Base-by-base conservation (phyloP, 2,797 vertebrate genomes). In the Strix occidentalis region DNA sequence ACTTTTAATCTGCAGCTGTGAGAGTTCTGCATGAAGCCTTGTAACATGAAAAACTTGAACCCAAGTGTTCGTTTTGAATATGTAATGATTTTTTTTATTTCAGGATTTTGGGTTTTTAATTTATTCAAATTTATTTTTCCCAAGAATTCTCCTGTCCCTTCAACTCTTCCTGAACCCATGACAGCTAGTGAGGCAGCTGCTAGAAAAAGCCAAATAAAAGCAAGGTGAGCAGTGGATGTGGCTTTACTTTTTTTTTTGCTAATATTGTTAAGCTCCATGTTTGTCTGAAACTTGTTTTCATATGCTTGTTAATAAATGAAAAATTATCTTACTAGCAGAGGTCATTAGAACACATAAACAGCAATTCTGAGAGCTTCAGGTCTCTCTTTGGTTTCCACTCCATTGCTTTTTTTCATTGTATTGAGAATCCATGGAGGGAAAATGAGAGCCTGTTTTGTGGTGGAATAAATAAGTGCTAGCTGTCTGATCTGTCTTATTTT, bases 191-290 rank as follows among this genome's bases (percentile, higher is more conserved):
- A 99, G 96, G 99, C 99, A 46, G 99, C 99, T 98, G 99, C 99
- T 95, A 99, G 98, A 97, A 99, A 99, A 97, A 99, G 98, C 97
- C 98, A 99, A 98, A 99, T 99, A n/a, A 99, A 99, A 98, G 98
- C 99, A 97, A 99, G 99, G 99, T 99, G 98, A 96, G 97, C 45
- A 68, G 68, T 18, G 5, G 15, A 14, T 48, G 21, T 75, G 74
- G 33, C 35, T 56, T 70, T 5, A 21, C 13, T 10, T 45, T 3
- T 60, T 50, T 28, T 51, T 53, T 41, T 31, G 9, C 17, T 45
- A 24, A 29, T 89, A 13, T 23, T 50, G 6, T n/a, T 80, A 60
- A 79, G 25, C 18, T 65, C 13, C 2, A 0, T 11, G 5, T 43
- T 70, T 69, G 29, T 65, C 31, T 65, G n/a, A 63, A 79, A 46